Evolutionary conservation across 2,113 vertebrate species (phyloP).

Genomic region (Mobula birostris): DNA sequence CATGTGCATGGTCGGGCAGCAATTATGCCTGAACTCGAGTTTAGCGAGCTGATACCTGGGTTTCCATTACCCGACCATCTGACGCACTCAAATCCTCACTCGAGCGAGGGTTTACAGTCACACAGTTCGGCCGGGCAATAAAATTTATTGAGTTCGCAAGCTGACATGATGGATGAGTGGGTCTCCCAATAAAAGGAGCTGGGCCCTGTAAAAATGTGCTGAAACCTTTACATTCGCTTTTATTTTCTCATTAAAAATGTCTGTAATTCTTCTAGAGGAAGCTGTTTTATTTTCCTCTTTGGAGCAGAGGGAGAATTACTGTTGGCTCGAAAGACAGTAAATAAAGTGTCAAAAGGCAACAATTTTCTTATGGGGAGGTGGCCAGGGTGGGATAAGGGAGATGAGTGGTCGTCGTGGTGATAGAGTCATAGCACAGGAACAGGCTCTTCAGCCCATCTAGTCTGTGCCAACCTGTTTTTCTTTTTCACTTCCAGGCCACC

Average conservation of each 20-base stretch:
- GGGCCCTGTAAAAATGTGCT: not conserved
- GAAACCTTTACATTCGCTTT: not conserved
- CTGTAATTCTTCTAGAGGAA: not conserved
- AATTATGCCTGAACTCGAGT: not conserved
- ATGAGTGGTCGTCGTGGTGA: too few species aligned
- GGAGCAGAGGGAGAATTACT: not conserved
- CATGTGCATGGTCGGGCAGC: too few species aligned
- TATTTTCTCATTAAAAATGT: slow-evolving; percentile 32
- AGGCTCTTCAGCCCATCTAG: too few species aligned
- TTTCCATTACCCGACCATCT: not conserved
- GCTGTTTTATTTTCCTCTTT: not conserved
- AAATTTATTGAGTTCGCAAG: not conserved
- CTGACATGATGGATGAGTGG: slow-evolving; percentile 6
- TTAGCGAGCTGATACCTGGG: not conserved
- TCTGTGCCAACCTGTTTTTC: too few species aligned
- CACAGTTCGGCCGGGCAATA: not conserved
- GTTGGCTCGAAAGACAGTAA: not conserved
- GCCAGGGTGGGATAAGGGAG: not conserved
- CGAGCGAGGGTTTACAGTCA: not conserved
- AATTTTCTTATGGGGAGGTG: not conserved
- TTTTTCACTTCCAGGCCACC: too few species aligned
- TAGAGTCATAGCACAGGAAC: too few species aligned
- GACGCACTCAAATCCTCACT: too few species aligned
- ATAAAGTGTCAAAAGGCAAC: not conserved
- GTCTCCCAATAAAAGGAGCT: not conserved